These are phyloP conservation scores for Myiagra hebetior DNA, from an alignment of 2,113 vertebrate species.

Conservation along the genomic window DNA sequence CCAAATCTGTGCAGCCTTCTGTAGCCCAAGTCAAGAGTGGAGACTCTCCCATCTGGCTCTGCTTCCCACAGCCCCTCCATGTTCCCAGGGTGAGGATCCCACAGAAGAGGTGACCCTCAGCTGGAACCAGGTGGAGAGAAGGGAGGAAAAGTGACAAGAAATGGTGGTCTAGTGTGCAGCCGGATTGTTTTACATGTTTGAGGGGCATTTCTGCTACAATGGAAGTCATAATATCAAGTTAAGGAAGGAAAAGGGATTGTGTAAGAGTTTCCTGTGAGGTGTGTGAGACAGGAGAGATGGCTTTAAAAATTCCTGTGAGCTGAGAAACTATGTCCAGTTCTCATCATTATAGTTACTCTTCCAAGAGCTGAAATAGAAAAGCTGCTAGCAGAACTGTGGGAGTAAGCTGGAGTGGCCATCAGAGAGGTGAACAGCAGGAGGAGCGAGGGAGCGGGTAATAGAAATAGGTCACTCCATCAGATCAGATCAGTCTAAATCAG, in stretches of 20 bases:
- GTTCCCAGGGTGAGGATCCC: background rate
- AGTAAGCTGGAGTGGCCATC: background rate
- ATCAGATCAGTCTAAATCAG: background rate
- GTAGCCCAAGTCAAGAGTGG: background rate
- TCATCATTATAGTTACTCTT: background rate
- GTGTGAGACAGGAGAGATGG: background rate
- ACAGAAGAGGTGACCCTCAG: fast-evolving
- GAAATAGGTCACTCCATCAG: conserved; percentile 29
- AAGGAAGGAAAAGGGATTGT: background rate
- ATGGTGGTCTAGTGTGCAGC: background rate
- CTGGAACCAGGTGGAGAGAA: background rate
- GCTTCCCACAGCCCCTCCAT: fast-evolving
- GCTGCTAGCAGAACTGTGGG: background rate
- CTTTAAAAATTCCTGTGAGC: background rate
- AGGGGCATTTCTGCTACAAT: background rate
- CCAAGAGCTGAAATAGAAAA: background rate
- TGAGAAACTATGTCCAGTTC: background rate
- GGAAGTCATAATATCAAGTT: background rate
- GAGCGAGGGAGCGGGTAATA: background rate
- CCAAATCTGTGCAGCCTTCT: background rate
- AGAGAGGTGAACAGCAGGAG: background rate
- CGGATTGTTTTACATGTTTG: background rate
- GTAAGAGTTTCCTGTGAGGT: background rate
- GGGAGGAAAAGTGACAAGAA: background rate
- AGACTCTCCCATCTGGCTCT: background rate